A percentile compares a stretch with the other conserved stretches of the same genome.
phyloP scores from a whole-genome alignment of 2,797 vertebrate species.

The Hydrolagus colliei region DNA sequence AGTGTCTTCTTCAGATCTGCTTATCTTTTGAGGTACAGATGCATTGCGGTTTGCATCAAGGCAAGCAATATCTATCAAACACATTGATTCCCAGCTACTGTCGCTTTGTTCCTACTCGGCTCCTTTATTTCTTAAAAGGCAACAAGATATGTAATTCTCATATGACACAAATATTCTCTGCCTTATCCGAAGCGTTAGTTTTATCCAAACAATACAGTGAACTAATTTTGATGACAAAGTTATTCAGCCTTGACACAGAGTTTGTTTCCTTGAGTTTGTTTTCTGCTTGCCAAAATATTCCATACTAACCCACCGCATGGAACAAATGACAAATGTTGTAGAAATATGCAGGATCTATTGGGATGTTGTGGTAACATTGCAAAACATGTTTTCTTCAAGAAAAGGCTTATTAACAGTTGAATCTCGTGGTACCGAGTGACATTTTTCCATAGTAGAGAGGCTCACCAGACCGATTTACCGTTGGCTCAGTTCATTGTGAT shows the following conservation, averaged over 20 bases:
- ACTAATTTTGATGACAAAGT: neutral
- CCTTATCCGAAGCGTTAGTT: neutral
- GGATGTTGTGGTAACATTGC: neutral
- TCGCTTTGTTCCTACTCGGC: neutral
- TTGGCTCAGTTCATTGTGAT: slow-evolving; percentile 3
- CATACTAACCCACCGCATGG: neutral
- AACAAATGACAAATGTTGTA: neutral
- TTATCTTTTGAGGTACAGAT: neutral
- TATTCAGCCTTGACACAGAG: neutral
- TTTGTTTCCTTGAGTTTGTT: neutral
- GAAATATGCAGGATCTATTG: neutral
- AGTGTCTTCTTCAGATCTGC: neutral
- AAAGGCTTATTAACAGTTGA: neutral
- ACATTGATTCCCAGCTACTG: neutral
- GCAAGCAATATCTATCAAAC: too few relatives aligned
- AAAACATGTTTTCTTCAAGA: slow-evolving; percentile 13
- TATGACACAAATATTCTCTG: neutral
- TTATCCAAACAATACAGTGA: neutral
- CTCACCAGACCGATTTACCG: neutral
- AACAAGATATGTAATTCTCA: neutral
- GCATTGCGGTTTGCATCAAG: neutral
- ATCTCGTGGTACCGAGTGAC: neutral
- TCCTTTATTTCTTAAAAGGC: neutral
- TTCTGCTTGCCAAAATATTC: neutral
- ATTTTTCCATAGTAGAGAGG: neutral